Percentiles rank a stretch among this genome's conserved stretches.
phyloP scores from a whole-genome alignment of 2,113 vertebrate species.

The Heterocephalus glaber region DNA sequence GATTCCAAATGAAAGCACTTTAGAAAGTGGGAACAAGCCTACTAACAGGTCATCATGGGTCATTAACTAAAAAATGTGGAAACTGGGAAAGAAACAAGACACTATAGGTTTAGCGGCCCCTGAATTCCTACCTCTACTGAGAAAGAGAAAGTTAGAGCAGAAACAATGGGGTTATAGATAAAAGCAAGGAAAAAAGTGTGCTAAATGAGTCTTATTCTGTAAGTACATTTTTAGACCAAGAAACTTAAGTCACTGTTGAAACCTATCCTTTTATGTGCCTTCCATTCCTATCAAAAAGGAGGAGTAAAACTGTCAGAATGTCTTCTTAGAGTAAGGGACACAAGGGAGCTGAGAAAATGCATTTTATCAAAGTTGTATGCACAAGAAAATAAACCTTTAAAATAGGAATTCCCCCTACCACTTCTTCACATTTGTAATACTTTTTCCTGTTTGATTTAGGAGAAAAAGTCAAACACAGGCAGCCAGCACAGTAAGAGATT shows the following conservation, averaged over 20 bases:
- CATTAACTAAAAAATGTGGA: conserved; percentile 36
- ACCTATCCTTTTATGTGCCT: not conserved
- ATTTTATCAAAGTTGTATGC: not conserved
- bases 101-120: not conserved
- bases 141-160: not conserved
- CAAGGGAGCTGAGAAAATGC: not conserved
- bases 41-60: not conserved
- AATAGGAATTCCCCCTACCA: not conserved
- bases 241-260: conserved; percentile 51
- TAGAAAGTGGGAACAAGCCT: not conserved
- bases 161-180: conserved; percentile 41
- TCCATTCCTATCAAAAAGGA: not conserved
- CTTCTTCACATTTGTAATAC: not conserved
- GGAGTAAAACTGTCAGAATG: not conserved
- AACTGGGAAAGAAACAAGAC: not conserved
- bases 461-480: conserved; percentile 22
- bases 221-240: conserved; percentile 50
- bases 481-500: not conserved
- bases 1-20: conserved; percentile 24
- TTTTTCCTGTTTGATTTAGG: not conserved
- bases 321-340: conserved; percentile 8
- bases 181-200: conserved; percentile 1
- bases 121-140: not conserved
- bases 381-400: not conserved
- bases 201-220: conserved; percentile 6